Base-by-base conservation (phyloP, 2,888 invertebrate genomes). In the Portevinia maculata region DNA sequence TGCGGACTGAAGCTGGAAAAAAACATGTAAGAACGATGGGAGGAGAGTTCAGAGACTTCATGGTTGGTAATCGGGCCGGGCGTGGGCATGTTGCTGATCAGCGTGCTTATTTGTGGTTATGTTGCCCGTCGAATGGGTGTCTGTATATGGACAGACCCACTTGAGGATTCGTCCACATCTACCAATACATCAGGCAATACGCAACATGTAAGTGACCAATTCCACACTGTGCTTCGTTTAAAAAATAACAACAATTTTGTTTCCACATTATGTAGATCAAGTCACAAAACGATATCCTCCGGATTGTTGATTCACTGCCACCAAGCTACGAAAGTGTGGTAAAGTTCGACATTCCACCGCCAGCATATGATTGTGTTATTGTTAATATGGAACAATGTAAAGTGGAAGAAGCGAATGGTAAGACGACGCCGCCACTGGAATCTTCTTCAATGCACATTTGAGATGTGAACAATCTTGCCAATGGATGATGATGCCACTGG, bases 81-180 rank as follows among this genome's bases (percentile, higher is more conserved):
- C 17, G 87, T 91, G 60, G 90, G 90, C 9, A 89, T 91, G 88
- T 86, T 91, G 13, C 84, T 90, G 11, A 88, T 91, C 17, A 90
- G 90, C 53, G 86, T 91, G 11, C 87, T 91, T 57, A 90, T 91
- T 64, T 91, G 91, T 64, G 90, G 90, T 73, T 91, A 91, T 87
- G 90, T 91, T 3, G 91, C 91, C 1, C 91, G 91, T 79, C 89
- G 91, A 57, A 89, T 91, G 88, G 91, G 91, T 44, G 89, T 91
- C 9, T 91, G 91, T 85, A 87, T 91, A 41, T 91, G 91, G 91
- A 88, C 90, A 5, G 90, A 90, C 11, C 90, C 90, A 55, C 88
- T 90, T 34, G 90, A 90, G 62, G 90, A 90, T 84, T 84, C 88
- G 19, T 74, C 84, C 2, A 17, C 46, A 4, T 84, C 85, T 34